phyloP scores from a whole-genome alignment of 2,113 vertebrate genomes.

The Atherinomorus stipes region DNA sequence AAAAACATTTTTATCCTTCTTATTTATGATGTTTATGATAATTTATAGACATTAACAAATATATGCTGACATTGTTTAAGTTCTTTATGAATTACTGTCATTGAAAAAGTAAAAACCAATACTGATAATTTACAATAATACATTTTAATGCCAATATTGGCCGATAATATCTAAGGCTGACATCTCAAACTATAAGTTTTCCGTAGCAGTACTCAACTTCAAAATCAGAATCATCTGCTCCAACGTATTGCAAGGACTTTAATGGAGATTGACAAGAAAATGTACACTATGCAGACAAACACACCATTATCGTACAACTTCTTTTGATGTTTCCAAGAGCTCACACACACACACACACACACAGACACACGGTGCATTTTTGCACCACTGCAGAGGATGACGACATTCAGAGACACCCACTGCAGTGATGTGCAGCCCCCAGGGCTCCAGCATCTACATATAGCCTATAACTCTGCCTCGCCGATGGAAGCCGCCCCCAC shows the following conservation, averaged over 20 bases:
- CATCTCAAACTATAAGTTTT: no score
- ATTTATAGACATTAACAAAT: no score
- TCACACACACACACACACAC: constrained; percentile 2
- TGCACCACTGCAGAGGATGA: constrained; percentile 62
- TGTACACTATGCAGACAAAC: neutral
- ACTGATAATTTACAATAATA: no score
- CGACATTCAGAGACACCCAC: constrained; percentile 62
- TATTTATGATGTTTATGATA: no score
- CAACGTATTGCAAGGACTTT: constrained; percentile 4
- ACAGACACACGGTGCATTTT: constrained; percentile 1
- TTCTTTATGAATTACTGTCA: no score
- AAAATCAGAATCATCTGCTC: constrained; percentile 1
- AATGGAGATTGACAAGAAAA: neutral
- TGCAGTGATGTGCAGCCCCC: constrained; percentile 41
- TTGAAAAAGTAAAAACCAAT: no score
- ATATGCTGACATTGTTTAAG: no score
- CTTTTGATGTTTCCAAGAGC: neutral
- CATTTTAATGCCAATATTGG: no score
- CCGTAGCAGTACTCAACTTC: neutral
- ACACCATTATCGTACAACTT: constrained; percentile 4
- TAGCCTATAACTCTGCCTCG: constrained; percentile 56
- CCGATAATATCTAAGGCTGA: no score
- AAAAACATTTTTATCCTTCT: no score
- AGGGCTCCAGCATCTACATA: constrained; percentile 34
- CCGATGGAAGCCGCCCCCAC: constrained; percentile 23